Conservation (phyloP, 1,140 invertebrate species). For the Hylyphantes graminicola region DNA sequence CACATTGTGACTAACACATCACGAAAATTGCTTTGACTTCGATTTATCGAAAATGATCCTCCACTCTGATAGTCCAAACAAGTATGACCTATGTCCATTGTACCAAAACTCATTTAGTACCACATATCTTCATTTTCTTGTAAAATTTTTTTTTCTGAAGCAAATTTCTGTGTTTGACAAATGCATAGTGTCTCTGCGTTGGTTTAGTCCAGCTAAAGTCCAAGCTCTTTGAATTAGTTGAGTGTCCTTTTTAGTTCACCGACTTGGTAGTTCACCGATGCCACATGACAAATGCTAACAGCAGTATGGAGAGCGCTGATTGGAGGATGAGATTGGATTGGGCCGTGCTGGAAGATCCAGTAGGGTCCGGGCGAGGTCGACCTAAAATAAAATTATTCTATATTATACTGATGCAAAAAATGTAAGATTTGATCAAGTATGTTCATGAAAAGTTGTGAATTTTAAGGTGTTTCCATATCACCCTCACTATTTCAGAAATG, state of each 20-base stretch:
- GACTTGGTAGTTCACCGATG: slow-evolving; percentile 5
- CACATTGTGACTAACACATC: too few species aligned
- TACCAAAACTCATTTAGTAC: too few species aligned
- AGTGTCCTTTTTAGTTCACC: not conserved
- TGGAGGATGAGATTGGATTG: slow-evolving; percentile 1
- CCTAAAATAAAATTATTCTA: slow-evolving; percentile 14
- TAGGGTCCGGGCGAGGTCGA: slow-evolving; percentile 43
- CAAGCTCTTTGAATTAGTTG: slow-evolving; percentile 9
- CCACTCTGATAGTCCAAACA: too few species aligned
- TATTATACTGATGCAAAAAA: not conserved
- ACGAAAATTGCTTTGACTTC: too few species aligned
- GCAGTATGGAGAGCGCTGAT: not conserved
- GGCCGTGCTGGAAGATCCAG: not conserved
- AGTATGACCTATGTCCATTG: too few species aligned
- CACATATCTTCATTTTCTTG: too few species aligned
- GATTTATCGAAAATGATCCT: too few species aligned
- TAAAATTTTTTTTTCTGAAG: too few species aligned
- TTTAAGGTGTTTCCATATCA: too few species aligned
- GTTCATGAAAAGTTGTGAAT: too few species aligned
- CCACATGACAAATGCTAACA: not conserved
- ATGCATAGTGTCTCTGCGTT: not conserved
- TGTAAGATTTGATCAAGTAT: not conserved
- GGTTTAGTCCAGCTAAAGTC: slow-evolving; percentile 53
- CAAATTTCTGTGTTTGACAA: too few species aligned
- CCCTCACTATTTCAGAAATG: too few species aligned